Evolutionary conservation across 2,888 invertebrate genomes (phyloP).

Genomic region (Anthophora plumipes): DNA sequence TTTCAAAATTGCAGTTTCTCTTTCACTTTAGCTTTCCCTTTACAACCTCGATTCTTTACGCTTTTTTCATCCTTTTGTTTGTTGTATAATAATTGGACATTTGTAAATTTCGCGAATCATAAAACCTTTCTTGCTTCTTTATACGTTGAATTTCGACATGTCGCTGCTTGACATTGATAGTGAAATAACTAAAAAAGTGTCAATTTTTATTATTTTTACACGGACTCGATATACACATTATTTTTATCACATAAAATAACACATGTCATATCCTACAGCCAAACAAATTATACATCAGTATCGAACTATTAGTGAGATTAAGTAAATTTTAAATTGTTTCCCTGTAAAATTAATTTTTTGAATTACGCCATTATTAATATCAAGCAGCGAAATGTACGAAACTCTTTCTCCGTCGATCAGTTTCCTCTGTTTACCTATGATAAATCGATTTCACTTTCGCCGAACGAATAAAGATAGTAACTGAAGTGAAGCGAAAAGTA

Average conservation of each 20-base stretch:
- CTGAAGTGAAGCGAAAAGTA: background rate
- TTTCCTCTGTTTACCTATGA: slow-evolving; percentile 38
- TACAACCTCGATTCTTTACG: background rate
- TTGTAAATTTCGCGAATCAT: background rate
- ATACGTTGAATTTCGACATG: too few relatives aligned
- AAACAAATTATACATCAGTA: too few relatives aligned
- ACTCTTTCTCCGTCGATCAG: slow-evolving; percentile 25
- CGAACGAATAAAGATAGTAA: background rate
- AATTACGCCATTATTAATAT: too few relatives aligned
- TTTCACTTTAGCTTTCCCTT: background rate
- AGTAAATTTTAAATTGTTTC: too few relatives aligned
- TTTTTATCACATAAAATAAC: too few relatives aligned
- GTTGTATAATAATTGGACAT: background rate
- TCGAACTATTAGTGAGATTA: too few relatives aligned
- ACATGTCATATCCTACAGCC: too few relatives aligned
- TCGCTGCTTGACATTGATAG: too few relatives aligned
- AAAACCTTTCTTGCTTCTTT: background rate
- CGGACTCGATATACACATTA: too few relatives aligned
- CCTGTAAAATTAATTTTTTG: too few relatives aligned
- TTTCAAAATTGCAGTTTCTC: background rate
- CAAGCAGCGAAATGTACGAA: slow-evolving; percentile 45
- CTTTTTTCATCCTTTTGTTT: background rate
- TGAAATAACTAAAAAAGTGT: too few relatives aligned
- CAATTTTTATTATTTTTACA: too few relatives aligned
- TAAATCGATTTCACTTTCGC: slow-evolving; percentile 36